A percentile compares a stretch with the other conserved stretches of the same genome.
These are phyloP conservation scores for Limnephilus auricula DNA, from an alignment of 2,888 invertebrate genomes.

Conservation along the genomic window DNA sequence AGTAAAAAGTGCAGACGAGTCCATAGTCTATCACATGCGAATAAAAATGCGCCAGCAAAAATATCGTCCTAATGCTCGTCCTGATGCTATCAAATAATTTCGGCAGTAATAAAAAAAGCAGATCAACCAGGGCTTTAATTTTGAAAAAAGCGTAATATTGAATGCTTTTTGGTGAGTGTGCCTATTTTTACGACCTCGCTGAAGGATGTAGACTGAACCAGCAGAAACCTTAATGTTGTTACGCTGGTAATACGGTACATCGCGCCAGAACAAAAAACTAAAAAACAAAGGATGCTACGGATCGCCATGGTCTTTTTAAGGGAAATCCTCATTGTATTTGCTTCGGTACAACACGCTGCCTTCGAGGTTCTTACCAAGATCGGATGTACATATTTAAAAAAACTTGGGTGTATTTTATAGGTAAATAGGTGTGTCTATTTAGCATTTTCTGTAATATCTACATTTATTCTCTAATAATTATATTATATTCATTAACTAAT, in stretches of 20 bases:
- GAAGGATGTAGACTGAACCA: background rate
- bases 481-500: no score
- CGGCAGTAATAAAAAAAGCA: background rate
- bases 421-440: no score
- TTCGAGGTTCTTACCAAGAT: background rate
- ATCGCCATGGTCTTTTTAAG: slow-evolving; percentile 59
- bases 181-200: background rate
- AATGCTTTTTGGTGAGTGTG: background rate
- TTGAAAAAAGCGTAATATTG: background rate
- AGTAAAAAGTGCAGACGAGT: slow-evolving; percentile 13
- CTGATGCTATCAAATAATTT: background rate
- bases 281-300: slow-evolving; percentile 50
- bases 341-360: slow-evolving; percentile 33
- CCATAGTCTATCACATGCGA: slow-evolving; percentile 20
- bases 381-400: background rate
- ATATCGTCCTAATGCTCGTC: slow-evolving; percentile 25
- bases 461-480: no score
- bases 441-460: no score
- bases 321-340: slow-evolving; percentile 61
- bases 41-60: slow-evolving; percentile 37
- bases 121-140: background rate
- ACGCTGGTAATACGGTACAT: slow-evolving; percentile 53
- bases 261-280: slow-evolving; percentile 50
- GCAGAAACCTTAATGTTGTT: slow-evolving; percentile 19
- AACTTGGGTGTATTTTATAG: background rate